Percentiles rank a stretch among this genome's conserved stretches.
Evolutionary conservation across 2,113 vertebrate species (phyloP).

Genomic region (Amia ocellicauda): DNA sequence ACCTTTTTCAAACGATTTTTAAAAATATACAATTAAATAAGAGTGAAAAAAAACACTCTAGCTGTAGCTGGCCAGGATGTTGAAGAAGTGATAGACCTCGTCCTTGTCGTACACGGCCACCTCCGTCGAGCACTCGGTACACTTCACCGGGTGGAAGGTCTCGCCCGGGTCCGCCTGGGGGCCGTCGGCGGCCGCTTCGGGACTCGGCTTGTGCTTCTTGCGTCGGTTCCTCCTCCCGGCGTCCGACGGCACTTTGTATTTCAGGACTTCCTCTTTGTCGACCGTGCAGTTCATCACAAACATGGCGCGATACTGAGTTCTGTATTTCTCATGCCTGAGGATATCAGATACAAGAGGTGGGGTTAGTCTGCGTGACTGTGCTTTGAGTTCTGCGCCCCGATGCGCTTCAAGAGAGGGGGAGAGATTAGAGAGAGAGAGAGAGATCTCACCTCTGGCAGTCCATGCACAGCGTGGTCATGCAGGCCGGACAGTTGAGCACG

Average conservation of each 20-base stretch:
- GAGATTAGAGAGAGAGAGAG: too few species aligned
- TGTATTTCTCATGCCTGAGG: constrained; percentile 87
- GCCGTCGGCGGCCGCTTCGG: constrained; percentile 25
- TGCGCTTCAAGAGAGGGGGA: too few species aligned
- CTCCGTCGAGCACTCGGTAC: constrained; percentile 86
- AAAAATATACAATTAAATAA: too few species aligned
- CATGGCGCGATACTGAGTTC: constrained; percentile 94
- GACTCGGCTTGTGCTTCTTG: constrained; percentile 57
- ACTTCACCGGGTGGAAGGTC: constrained; percentile 84
- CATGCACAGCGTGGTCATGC: constrained; percentile 92
- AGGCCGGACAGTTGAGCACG: constrained; percentile 92
- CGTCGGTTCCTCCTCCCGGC: constrained; percentile 56
- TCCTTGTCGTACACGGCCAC: constrained; percentile 92
- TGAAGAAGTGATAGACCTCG: constrained; percentile 95
- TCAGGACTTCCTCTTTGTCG: constrained; percentile 81
- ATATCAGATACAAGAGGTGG: not conserved
- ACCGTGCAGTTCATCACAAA: constrained; percentile 96
- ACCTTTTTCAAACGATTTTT: too few species aligned
- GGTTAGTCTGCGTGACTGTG: too few species aligned
- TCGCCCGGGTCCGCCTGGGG: constrained; percentile 63
- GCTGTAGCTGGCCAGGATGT: constrained; percentile 87
- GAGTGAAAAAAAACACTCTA: too few species aligned
- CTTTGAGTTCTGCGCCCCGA: too few species aligned
- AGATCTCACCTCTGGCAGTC: constrained; percentile 87
- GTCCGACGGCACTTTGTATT: constrained; percentile 65